These are phyloP conservation scores for Maconellicoccus hirsutus DNA, from an alignment of 1,140 invertebrate genomes.

Conservation along the genomic window DNA sequence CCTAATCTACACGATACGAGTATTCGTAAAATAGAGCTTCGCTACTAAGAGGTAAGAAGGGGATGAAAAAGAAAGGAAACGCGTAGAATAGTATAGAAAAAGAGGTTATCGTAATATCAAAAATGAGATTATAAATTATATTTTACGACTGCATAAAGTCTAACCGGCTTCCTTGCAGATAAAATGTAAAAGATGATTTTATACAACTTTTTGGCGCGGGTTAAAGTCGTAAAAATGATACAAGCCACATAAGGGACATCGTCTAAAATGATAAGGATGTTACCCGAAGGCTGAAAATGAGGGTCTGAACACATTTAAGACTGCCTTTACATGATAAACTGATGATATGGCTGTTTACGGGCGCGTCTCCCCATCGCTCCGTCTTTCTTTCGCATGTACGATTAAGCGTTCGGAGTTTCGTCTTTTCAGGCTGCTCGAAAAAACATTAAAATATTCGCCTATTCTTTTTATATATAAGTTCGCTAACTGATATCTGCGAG, in stretches of 20 bases:
- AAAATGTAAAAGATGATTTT: conserved; percentile 23
- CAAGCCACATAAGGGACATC: conserved; percentile 20
- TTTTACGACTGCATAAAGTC: conserved; percentile 21
- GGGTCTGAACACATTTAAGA: conserved; percentile 20
- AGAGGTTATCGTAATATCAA: conserved; percentile 17
- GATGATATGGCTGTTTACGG: conserved; percentile 7
- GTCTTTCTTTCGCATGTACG: too few relatives aligned
- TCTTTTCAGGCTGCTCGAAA: too few relatives aligned
- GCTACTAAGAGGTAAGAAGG: too few relatives aligned
- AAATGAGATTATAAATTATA: conserved; percentile 20
- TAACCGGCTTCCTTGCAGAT: conserved; percentile 17
- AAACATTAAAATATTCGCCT: conserved; percentile 3
- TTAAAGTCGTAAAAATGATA: conserved; percentile 22
- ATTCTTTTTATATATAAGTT: neutral
- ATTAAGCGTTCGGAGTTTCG: too few relatives aligned
- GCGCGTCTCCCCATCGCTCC: too few relatives aligned
- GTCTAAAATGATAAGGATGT: conserved; percentile 20
- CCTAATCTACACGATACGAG: too few relatives aligned
- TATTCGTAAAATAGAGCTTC: too few relatives aligned
- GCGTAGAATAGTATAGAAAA: neutral
- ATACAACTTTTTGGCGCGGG: conserved; percentile 20
- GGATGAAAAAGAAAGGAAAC: neutral
- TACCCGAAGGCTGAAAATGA: conserved; percentile 18
- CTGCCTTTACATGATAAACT: conserved; percentile 21
- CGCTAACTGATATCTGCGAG: too few relatives aligned